Conservation (phyloP, 2,113 vertebrate genomes). For the Tringa solitaria region DNA sequence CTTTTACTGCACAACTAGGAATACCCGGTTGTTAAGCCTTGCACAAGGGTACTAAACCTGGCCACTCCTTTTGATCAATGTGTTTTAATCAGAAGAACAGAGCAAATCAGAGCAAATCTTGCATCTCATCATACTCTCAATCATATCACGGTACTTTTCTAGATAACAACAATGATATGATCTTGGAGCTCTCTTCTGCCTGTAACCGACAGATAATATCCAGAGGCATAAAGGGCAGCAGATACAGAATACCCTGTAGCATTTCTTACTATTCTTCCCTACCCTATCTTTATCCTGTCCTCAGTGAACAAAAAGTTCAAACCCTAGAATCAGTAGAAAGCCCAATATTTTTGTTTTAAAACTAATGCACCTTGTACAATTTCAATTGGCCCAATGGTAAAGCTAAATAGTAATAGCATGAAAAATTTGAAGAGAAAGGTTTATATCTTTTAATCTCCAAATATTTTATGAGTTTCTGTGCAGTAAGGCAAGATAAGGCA, state of each 20-base stretch:
- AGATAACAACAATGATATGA: neutral
- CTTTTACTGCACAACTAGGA: neutral
- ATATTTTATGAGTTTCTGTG: neutral
- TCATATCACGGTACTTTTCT: neutral
- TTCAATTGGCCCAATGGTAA: neutral
- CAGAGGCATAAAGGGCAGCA: neutral
- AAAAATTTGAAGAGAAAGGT: neutral
- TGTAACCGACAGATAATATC: neutral
- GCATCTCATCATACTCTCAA: neutral
- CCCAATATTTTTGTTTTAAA: neutral
- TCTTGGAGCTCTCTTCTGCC: neutral
- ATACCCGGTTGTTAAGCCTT: neutral
- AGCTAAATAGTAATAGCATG: neutral
- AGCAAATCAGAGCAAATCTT: neutral
- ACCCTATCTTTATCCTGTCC: neutral
- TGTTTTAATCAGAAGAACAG: neutral
- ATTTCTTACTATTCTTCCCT: neutral
- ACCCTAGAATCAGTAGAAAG: neutral
- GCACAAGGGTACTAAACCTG: neutral
- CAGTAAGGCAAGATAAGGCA: neutral
- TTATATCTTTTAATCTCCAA: neutral
- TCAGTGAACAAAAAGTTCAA: neutral
- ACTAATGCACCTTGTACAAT: accelerated
- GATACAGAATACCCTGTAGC: neutral
- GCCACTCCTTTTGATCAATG: neutral